A percentile compares a stretch with the other conserved stretches of the same genome.
These are phyloP conservation scores for Xenopus laevis DNA, from an alignment of 2,113 vertebrate species.

Conservation along the genomic window DNA sequence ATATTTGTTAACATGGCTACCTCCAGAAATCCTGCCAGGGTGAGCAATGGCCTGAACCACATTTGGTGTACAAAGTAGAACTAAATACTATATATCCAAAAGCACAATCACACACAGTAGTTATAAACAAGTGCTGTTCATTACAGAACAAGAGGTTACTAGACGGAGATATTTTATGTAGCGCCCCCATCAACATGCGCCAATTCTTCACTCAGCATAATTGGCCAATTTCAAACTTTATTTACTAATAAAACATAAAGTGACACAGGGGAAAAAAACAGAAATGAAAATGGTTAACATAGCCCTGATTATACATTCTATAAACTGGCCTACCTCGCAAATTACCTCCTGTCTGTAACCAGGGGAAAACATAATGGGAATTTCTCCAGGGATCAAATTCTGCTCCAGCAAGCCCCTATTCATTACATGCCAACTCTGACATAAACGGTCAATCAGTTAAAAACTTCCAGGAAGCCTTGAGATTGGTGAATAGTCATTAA, in stretches of 20 bases:
- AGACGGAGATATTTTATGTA: background rate
- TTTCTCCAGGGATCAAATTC: background rate
- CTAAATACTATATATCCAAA: no score
- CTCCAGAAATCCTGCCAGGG: no score
- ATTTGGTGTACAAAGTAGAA: no score
- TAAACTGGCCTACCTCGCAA: conserved; percentile 16
- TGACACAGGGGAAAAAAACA: background rate
- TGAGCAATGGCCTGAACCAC: no score
- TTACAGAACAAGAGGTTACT: background rate
- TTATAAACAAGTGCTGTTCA: conserved; percentile 21
- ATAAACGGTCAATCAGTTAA: background rate
- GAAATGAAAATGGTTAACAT: background rate
- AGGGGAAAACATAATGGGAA: conserved; percentile 12
- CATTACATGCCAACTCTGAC: conserved; percentile 1
- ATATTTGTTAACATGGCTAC: no score
- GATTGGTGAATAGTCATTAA: background rate
- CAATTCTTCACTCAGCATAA: background rate
- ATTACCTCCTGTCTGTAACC: conserved; percentile 12
- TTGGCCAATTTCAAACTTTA: background rate
- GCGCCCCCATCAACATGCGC: background rate
- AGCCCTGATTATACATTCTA: conserved; percentile 6
- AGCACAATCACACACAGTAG: no score
- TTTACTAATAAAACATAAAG: conserved; percentile 19
- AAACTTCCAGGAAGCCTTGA: background rate
- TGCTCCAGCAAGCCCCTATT: background rate